These are phyloP conservation scores for Vulpes ferrilata DNA, from an alignment of 2,113 vertebrate genomes.

Conservation along the genomic window DNA sequence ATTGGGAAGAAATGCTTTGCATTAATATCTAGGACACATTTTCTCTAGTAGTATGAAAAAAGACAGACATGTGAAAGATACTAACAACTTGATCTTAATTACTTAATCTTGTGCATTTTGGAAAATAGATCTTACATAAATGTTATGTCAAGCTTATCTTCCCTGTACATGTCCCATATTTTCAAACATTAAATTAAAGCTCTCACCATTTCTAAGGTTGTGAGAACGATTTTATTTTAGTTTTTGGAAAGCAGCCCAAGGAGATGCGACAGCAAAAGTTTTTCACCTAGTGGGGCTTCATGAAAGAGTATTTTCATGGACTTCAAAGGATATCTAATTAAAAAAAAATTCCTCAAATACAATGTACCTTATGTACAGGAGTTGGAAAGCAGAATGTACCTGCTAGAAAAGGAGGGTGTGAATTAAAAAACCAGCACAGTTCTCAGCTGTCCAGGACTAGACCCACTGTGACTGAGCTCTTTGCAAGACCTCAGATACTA, in stretches of 20 bases:
- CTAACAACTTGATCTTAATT: slow-evolving; percentile 1
- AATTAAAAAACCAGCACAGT: background rate
- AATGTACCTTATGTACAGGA: background rate
- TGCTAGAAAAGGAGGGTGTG: background rate
- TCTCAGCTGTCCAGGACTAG: background rate
- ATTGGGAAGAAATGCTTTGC: slow-evolving; percentile 30
- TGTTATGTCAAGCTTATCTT: slow-evolving; percentile 15
- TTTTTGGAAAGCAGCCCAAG: slow-evolving; percentile 12
- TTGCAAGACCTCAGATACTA: no score
- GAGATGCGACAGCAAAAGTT: background rate
- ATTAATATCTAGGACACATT: background rate
- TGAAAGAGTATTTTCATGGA: slow-evolving; percentile 3
- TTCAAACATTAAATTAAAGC: slow-evolving; percentile 49
- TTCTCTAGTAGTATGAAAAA: background rate
- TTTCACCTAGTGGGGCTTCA: background rate
- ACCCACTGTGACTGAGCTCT: background rate
- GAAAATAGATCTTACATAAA: background rate
- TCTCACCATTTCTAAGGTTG: slow-evolving; percentile 5
- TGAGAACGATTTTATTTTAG: slow-evolving; percentile 45
- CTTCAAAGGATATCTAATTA: background rate
- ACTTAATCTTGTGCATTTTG: background rate
- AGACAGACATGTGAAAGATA: background rate
- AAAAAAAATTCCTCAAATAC: background rate
- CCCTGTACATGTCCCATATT: background rate
- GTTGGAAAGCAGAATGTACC: background rate